A percentile compares a stretch with the other conserved stretches of the same genome.
These are phyloP conservation scores for Mactromeris polynyma DNA, from an alignment of 2,888 invertebrate genomes.

Conservation along the genomic window DNA sequence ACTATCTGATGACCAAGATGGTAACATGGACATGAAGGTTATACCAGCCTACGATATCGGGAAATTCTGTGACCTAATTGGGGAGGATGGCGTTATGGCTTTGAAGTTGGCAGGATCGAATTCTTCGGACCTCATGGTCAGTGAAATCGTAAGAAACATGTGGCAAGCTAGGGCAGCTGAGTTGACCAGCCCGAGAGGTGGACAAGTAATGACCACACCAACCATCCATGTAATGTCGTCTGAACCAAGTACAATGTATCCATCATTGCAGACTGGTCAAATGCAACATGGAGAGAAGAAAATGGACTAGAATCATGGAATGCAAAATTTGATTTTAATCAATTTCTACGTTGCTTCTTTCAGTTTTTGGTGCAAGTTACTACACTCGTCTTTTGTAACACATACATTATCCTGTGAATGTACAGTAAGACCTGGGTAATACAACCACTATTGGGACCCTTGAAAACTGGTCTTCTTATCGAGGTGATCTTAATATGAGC, in stretches of 20 bases:
- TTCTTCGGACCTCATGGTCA: constrained; percentile 59
- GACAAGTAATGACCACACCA: not conserved
- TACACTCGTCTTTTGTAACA: no score
- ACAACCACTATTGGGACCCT: no score
- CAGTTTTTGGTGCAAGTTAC: no score
- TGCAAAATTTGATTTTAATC: not conserved
- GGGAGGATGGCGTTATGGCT: constrained; percentile 63
- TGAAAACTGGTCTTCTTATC: no score
- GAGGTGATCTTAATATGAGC: no score
- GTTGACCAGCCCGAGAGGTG: not conserved
- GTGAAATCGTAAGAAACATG: constrained; percentile 48
- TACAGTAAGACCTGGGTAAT: no score
- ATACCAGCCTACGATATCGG: not conserved
- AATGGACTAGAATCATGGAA: not conserved
- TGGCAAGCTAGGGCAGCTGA: not conserved
- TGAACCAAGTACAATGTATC: not conserved
- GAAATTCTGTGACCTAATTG: constrained; percentile 41
- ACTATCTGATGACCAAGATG: constrained; percentile 16
- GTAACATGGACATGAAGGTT: not conserved
- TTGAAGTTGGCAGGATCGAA: constrained; percentile 54
- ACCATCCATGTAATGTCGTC: not conserved
- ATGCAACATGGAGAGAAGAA: not conserved
- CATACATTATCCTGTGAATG: no score
- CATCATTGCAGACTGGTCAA: not conserved
- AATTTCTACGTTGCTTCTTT: no score